A percentile compares a stretch with the other conserved stretches of the same genome.
Conservation (phyloP, 1,140 invertebrate species). For the Hycleus cichorii region DNA sequence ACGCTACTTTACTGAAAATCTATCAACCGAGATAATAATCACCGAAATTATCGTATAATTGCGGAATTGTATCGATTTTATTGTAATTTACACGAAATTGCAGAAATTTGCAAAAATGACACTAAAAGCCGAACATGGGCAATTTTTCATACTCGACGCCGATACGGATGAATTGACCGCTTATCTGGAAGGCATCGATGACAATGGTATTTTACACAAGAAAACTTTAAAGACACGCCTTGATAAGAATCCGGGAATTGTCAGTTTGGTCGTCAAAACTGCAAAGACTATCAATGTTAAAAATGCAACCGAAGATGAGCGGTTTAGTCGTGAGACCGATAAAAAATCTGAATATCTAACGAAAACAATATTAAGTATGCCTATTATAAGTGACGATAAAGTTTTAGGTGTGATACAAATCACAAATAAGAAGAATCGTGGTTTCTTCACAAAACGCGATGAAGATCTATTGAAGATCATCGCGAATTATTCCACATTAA, state of each 20-base stretch:
- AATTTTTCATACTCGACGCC: constrained; percentile 46
- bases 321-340: constrained; percentile 47
- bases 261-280: constrained; percentile 43
- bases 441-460: constrained; percentile 44
- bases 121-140: constrained; percentile 45
- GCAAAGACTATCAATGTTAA: constrained; percentile 43
- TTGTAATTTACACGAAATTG: constrained; percentile 4
- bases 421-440: constrained; percentile 45
- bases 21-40: constrained; percentile 47
- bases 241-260: constrained; percentile 42
- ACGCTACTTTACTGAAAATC: constrained; percentile 47
- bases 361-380: constrained; percentile 45
- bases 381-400: constrained; percentile 44
- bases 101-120: constrained; percentile 49
- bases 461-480: constrained; percentile 46
- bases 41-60: constrained; percentile 45
- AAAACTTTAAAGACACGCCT: constrained; percentile 42
- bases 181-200: constrained; percentile 44
- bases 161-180: constrained; percentile 43
- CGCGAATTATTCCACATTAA: constrained; percentile 44
- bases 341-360: constrained; percentile 45
- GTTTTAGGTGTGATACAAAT: constrained; percentile 48
- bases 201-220: constrained; percentile 3
- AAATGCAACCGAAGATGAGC: constrained; percentile 45
- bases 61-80: too few species aligned